Conservation (phyloP, 64 coral and sea anemone species). For the Platygyra sinensis region DNA sequence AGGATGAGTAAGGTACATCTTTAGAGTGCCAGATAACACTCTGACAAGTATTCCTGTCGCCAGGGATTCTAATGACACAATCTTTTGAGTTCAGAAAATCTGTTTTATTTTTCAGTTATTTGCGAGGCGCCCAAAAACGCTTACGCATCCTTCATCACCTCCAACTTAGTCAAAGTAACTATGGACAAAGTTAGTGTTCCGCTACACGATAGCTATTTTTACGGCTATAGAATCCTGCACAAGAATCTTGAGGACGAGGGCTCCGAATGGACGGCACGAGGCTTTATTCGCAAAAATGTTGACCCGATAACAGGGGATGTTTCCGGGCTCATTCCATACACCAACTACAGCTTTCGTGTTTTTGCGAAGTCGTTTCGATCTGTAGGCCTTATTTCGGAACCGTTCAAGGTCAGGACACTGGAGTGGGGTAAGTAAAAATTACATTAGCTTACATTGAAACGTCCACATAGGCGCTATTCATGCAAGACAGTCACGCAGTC, state of each 20-base stretch:
- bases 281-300: not conserved
- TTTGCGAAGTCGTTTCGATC: not conserved
- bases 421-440: not conserved
- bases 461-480: not conserved
- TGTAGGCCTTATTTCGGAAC: conserved; percentile 2
- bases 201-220: not conserved
- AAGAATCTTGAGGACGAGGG: conserved; percentile 17
- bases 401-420: not conserved
- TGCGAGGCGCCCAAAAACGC: conserved; percentile 21
- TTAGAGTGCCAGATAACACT: too few relatives aligned
- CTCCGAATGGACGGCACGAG: not conserved
- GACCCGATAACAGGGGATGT: not conserved
- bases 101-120: conserved; percentile 9
- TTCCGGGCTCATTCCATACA: not conserved
- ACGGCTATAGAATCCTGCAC: not conserved
- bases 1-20: too few relatives aligned
- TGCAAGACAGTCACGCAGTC: too few relatives aligned
- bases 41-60: too few relatives aligned
- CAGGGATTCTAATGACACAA: not conserved
- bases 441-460: not conserved
- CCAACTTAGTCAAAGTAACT: not conserved
- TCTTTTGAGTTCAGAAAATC: too few relatives aligned
- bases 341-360: conserved; percentile 40
- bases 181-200: not conserved
- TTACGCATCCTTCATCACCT: not conserved